Evolutionary conservation across 2,888 invertebrate genomes (phyloP), one percentile per base, ranked within the genome.

Genomic region (Pterostichus madidus): DNA sequence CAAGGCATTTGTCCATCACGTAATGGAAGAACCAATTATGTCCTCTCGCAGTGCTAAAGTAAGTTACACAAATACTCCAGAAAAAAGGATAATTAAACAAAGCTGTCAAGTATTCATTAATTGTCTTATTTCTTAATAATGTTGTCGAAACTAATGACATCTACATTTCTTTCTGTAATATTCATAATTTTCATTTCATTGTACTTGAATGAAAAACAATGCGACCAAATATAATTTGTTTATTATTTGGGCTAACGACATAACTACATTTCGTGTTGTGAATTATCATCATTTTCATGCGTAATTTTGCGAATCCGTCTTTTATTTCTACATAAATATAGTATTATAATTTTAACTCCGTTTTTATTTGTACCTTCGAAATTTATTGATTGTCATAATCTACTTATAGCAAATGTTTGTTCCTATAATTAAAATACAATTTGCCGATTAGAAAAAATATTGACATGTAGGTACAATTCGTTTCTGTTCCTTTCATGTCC

Each of bases 1-100:
- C 0, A 87, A 90, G 84, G 61, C 84, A 10, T 84, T 87, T 11
- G 83, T 87, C 8, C 85, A 86, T 83, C 85, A 87, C 4, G 79
- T 87, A 8, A 83, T 87, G 17, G 83, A 84, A 32, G 85, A 85
- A 61, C 84, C 86, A 0, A 86, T 87, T 61, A 85, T 87, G 39
- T 84, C 85, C 8, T 87, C 87, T 13, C 87, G 87, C 85, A 87
- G 87, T 77, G 85, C 86, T 46, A 87, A 87, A 85, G 87, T 87
- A 85, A 79, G 59, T 35, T 83, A 78, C 31, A 39, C 10, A 13
- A 24, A 24, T 3, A 24, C 3, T 2, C 1, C 24, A 24, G 3
- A 10, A 52, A 52, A 52, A 13, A 52, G 6, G 8, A 39, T 39
- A 7, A 39, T 39, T 39, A 39, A 39, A 24, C 24, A 24, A 24